Base-by-base conservation (phyloP, 2,888 invertebrate species). In the Metallyticus violacea region DNA sequence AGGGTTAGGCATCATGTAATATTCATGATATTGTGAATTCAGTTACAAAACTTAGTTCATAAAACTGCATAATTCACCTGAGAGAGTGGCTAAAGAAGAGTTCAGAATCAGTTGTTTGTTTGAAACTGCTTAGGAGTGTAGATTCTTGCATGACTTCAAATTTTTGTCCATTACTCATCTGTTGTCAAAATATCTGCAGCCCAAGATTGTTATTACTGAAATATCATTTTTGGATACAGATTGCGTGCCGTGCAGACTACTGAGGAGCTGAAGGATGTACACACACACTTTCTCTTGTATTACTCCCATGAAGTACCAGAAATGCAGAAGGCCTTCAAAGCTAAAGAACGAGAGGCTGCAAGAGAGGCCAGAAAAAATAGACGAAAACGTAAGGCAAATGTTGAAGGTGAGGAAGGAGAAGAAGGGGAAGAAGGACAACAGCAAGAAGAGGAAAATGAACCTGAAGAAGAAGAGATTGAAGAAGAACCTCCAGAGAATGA, bases 221-320 rank as follows among this genome's bases (percentile, higher is more conserved):
- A 62, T 62, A 4, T 15, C 9, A 62, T 62, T 62, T 15, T 15
- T 62, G 40, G 15, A 4, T 15, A 2, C 89, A 94, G 95, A 83
- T 91, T 98, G 88, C 94, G 94, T 89, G 94, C 92, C 85, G 96
- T 97, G 0, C 96, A 97, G 91, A 97, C 97, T 0, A 94, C 96
- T 9, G 99, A 99, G 91, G 99, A 99, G 91, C 92, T 99, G 0
- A 96, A 97, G 87, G 99, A 99, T 90, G 96, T 98, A 1, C 98
- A 97, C 91, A 95, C 97, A 89, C 98, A 99, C 90, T 99, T 99
- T 91, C 94, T 97, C 89, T 92, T 99, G 26, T 98, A 99, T 92
- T 99, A 99, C 91, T 96, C 97, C 0, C 95, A 95, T 85, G 97
- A 97, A 85, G 93, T 97, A 88, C 95, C 96, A 0, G 94, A 94